Percentiles rank a stretch among this genome's conserved stretches.
Evolutionary conservation across 2,113 vertebrate species (phyloP).

Genomic region (Phainopepla nitens): DNA sequence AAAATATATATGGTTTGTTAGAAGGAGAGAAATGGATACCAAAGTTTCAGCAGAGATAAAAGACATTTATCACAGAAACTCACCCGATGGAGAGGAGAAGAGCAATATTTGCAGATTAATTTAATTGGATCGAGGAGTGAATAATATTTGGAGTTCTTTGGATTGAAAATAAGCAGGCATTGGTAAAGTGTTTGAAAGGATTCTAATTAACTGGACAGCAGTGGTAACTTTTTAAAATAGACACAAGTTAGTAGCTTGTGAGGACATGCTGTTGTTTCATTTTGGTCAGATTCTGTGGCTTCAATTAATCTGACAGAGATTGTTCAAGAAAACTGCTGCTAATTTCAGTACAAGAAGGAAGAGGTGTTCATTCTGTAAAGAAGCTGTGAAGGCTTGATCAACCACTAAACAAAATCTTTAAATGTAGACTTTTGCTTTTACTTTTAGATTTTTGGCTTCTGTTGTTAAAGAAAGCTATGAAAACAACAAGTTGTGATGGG

Average conservation of each 20-base stretch:
- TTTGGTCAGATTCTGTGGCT: conserved; percentile 12
- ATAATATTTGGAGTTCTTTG: not conserved
- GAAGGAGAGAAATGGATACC: not conserved
- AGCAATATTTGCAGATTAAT: not conserved
- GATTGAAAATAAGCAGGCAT: not conserved
- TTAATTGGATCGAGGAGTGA: not conserved
- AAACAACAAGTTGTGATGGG: not conserved
- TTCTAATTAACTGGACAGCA: not conserved
- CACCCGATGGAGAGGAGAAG: not conserved
- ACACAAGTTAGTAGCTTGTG: not conserved
- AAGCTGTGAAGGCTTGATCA: not conserved
- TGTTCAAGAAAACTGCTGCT: not conserved
- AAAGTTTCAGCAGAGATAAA: not conserved
- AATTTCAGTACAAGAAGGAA: not conserved
- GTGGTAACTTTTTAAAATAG: not conserved
- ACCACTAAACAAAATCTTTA: not conserved
- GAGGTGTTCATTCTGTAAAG: not conserved
- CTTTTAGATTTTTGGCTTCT: not conserved
- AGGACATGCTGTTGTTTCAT: not conserved
- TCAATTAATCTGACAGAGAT: not conserved
- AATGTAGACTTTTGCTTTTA: not conserved
- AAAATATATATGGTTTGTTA: not conserved
- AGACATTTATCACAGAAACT: not conserved
- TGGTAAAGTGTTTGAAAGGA: not conserved
- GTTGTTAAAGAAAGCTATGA: not conserved